Conservation (phyloP, 2,113 vertebrate species). For the Phocoena sinus region DNA sequence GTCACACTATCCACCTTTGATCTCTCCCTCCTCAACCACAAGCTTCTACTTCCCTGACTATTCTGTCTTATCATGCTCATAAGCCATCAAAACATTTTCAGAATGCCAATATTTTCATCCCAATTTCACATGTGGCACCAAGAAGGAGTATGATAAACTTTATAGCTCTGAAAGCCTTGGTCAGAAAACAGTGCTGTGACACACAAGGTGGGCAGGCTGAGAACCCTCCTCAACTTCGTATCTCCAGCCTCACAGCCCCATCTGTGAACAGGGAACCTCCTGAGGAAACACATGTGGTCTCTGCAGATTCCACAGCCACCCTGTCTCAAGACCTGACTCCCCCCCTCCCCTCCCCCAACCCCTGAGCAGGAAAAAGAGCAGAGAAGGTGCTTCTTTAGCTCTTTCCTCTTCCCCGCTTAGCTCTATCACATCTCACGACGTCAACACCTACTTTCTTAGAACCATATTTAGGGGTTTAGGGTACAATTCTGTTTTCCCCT, state of each 20-base stretch:
- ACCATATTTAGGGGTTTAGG: background rate
- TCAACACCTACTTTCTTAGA: background rate
- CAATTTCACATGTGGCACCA: constrained; percentile 6
- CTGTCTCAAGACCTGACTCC: background rate
- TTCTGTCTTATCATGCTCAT: background rate
- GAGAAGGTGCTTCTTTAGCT: background rate
- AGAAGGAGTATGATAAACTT: background rate
- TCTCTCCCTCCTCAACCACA: background rate
- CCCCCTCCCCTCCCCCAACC: no score
- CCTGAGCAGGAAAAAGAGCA: background rate
- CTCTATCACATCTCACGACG: background rate
- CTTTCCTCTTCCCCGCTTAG: background rate
- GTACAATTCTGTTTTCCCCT: constrained; percentile 18
- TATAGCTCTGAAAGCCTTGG: background rate
- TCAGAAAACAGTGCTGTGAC: background rate
- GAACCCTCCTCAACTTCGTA: background rate
- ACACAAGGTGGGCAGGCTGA: background rate
- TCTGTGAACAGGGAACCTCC: background rate
- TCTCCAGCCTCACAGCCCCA: background rate
- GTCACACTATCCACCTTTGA: background rate
- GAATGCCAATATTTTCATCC: background rate
- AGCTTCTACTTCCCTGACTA: background rate
- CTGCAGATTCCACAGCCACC: background rate
- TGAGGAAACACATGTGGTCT: background rate
- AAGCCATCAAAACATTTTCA: background rate